phyloP scores from a whole-genome alignment of 2,113 vertebrate species.

The Barnardius zonarius region DNA sequence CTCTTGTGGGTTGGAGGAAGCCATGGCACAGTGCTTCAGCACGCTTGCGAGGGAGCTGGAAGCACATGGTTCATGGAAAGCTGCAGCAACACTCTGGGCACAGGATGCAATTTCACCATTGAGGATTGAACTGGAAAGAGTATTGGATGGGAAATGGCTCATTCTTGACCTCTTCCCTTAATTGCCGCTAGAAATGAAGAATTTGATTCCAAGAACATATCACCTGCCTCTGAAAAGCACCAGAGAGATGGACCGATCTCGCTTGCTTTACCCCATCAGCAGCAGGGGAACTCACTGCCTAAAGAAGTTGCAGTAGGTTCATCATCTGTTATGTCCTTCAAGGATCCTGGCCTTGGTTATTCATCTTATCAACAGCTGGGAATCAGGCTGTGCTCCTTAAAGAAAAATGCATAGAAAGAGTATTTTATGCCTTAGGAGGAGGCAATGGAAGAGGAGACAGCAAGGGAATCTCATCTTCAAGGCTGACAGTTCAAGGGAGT shows the following conservation, averaged over 20 bases:
- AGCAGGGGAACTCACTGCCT: not conserved
- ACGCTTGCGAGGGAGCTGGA: not conserved
- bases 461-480: not conserved
- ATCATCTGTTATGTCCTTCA: not conserved
- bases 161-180: not conserved
- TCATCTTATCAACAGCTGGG: not conserved
- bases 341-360: not conserved
- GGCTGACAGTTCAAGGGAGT: not conserved
- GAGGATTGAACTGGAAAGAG: not conserved
- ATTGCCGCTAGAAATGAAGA: not conserved
- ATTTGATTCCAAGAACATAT: not conserved
- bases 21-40: not conserved
- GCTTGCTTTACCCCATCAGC: not conserved
- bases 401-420: not conserved
- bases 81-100: not conserved
- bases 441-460: not conserved
- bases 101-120: not conserved
- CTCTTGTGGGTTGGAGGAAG: not conserved
- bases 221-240: not conserved
- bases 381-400: not conserved
- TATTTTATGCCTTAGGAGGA: not conserved
- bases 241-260: not conserved
- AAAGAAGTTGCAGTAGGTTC: not conserved
- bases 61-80: fast-evolving
- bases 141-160: fast-evolving